These are phyloP conservation scores for Oryctolagus cuniculus DNA, from an alignment of 2,113 vertebrate species.

Conservation along the genomic window DNA sequence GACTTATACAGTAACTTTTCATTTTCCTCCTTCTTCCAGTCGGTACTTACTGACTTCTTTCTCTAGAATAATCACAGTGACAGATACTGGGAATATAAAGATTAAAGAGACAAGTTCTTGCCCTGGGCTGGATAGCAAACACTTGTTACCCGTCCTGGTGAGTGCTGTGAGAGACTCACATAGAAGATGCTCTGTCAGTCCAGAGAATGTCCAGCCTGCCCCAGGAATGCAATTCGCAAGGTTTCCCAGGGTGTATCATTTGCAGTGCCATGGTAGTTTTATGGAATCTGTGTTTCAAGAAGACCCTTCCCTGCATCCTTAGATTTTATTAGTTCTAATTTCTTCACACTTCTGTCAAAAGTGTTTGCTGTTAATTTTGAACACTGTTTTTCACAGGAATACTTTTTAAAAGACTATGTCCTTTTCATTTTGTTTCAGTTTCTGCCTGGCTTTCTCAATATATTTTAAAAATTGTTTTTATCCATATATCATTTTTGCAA, in stretches of 20 bases:
- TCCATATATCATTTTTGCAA: conserved; percentile 73
- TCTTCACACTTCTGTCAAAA: conserved; percentile 51
- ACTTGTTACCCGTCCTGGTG: background rate
- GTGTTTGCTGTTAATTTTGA: conserved; percentile 61
- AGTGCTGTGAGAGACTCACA: background rate
- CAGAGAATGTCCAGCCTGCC: background rate
- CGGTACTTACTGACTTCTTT: background rate
- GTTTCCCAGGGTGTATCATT: background rate
- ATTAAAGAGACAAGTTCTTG: background rate
- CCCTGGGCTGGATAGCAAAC: background rate
- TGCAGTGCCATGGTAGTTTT: background rate
- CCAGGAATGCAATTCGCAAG: background rate
- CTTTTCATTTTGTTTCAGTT: conserved; percentile 28
- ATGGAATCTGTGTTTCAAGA: conserved; percentile 53
- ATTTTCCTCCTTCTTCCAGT: background rate
- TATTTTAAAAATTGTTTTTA: conserved; percentile 72
- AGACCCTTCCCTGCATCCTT: background rate
- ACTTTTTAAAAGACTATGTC: background rate
- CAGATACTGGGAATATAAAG: background rate
- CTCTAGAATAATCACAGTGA: background rate
- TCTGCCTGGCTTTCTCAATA: conserved; percentile 43
- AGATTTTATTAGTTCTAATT: conserved; percentile 65
- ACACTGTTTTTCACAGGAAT: conserved; percentile 28
- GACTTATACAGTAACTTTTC: conserved; percentile 11
- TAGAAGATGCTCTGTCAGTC: background rate